Percentiles rank a stretch among this genome's conserved stretches.
Evolutionary conservation across 2,113 vertebrate species (phyloP).

Genomic region (Lasiurus borealis): DNA sequence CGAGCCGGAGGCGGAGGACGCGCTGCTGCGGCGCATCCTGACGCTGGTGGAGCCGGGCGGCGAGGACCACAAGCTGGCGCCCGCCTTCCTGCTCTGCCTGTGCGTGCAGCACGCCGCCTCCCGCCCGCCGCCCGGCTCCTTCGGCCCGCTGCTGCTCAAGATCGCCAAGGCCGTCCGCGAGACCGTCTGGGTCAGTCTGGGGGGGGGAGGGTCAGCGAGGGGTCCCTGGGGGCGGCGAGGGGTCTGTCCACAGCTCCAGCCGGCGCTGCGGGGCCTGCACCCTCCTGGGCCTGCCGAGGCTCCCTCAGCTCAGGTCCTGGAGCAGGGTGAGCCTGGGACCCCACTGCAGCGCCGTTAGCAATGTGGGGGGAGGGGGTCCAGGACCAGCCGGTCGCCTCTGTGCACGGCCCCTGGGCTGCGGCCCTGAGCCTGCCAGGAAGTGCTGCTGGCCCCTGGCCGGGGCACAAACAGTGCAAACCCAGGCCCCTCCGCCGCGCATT

Average conservation of each 20-base stretch:
- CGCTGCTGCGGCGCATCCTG: conserved; percentile 92
- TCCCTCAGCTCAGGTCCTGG: too few species aligned
- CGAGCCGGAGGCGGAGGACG: conserved; percentile 91
- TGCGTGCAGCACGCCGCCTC: conserved; percentile 96
- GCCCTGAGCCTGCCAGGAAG: too few species aligned
- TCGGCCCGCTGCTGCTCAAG: conserved; percentile 95
- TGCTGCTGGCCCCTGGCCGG: background rate
- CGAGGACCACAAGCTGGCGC: conserved; percentile 94
- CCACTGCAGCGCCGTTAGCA: too few species aligned
- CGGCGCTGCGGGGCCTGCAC: background rate
- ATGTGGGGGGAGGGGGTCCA: background rate
- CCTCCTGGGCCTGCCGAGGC: too few species aligned
- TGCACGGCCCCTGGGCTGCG: accelerated
- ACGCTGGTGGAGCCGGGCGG: conserved; percentile 93
- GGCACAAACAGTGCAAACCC: background rate
- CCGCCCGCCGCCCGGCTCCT: conserved; percentile 91
- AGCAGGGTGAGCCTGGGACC: background rate
- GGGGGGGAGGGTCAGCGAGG: accelerated
- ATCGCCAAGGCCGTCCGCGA: conserved; percentile 92
- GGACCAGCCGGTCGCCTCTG: accelerated
- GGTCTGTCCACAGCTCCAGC: accelerated
- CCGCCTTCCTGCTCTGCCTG: conserved; percentile 96
- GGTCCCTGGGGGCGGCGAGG: background rate
- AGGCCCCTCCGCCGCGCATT: too few species aligned
- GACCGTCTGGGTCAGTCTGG: conserved; percentile 95